These are phyloP conservation scores for Gadopsis bispinosus DNA, from an alignment of 2,797 vertebrate genomes.

Conservation along the genomic window DNA sequence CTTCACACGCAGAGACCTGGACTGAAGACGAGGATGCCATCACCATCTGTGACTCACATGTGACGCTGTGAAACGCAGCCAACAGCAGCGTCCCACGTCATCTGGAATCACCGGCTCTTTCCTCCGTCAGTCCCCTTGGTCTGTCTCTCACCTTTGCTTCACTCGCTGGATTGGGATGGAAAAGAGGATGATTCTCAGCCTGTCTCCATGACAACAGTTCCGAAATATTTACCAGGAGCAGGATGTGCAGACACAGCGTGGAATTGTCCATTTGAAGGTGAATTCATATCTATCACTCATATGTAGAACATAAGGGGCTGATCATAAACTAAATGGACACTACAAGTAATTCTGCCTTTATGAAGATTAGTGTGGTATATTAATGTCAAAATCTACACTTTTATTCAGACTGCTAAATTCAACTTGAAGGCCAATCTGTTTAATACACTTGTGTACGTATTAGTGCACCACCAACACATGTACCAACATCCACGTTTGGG, in stretches of 20 bases:
- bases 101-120: constrained; percentile 17
- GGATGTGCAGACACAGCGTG: background rate
- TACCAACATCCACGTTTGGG: background rate
- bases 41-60: constrained; percentile 38
- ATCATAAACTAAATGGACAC: background rate
- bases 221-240: constrained; percentile 34
- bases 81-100: constrained; percentile 16
- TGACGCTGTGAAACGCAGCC: constrained; percentile 33
- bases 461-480: background rate
- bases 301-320: background rate
- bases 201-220: constrained; percentile 42
- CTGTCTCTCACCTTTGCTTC: background rate
- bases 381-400: background rate
- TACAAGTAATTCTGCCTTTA: background rate
- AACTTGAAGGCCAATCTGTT: background rate
- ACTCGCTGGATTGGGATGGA: background rate
- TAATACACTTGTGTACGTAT: background rate
- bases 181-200: background rate
- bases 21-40: constrained; percentile 23
- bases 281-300: background rate
- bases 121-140: background rate
- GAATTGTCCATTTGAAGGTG: background rate
- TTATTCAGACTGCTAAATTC: background rate
- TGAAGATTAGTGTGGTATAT: background rate
- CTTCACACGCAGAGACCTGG: background rate